Base-by-base conservation (phyloP, 2,113 vertebrate genomes). In the Hemiscyllium ocellatum region DNA sequence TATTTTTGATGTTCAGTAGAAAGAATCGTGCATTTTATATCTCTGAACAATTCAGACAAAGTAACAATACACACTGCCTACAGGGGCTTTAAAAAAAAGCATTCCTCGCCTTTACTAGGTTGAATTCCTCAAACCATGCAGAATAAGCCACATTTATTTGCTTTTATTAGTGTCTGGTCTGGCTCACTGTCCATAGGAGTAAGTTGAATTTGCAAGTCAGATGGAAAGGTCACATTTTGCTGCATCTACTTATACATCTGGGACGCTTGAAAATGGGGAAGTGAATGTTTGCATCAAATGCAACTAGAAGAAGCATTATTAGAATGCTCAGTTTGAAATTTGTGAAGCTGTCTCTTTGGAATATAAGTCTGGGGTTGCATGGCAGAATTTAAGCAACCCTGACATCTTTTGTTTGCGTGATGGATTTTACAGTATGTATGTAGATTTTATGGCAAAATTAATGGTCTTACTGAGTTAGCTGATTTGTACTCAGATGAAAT, bases 91-190 rank as follows among this genome's bases (percentile, higher is more conserved):
- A 96, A 97, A 94, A 93, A 97, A 97, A 97, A 97, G 96, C 97
- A 97, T 47, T 37, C 6, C 33, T 19, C 56, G 96, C 96, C 83
- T 96, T 95, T 86, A 95, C 12, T 65, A 96, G 96, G 96, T 97
- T 96, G 97, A 72, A 97, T 97, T 97, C 97, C 96, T 97, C 96
- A 96, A 97, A 70, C 96, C 97, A 97, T 96, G 97, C 96, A 97
- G 97, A 97, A 97, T 96, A 0, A 3, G 22, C 95, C 0, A 0
- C 19, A 50, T 95, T 96, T 96, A 96, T 96, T 97, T 94, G 66
- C 93, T 94, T 97, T 97, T 95, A 68, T 95, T 95, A 95, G 68
- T 72, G 69, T 95, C 94, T 95, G 42, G 94, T 95, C 94, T 95
- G 94, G 69, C 68, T 8, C 10, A 95, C 96, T 96, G 95, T 96